Evolutionary conservation across 2,113 vertebrate species (phyloP).

Genomic region (Poeciliopsis occidentalis): DNA sequence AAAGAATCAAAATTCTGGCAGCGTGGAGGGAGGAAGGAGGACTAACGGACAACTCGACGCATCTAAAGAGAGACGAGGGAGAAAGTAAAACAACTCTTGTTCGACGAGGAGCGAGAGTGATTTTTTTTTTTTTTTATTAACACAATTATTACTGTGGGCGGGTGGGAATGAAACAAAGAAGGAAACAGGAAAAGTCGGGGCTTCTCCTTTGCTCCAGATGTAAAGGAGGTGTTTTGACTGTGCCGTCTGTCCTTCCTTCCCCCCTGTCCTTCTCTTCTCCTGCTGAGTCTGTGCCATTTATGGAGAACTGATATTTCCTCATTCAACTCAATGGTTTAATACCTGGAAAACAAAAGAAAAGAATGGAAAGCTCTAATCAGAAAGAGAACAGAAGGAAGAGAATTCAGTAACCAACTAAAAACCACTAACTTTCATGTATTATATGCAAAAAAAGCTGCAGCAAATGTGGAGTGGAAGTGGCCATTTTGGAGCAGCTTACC

Average conservation of each 20-base stretch:
- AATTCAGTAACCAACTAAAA: not conserved
- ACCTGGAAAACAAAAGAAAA: slow-evolving; percentile 68
- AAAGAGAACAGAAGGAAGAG: not conserved
- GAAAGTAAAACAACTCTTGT: slow-evolving; percentile 9
- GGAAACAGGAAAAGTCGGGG: slow-evolving; percentile 65
- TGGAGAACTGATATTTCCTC: slow-evolving; percentile 48
- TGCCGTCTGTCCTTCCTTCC: slow-evolving; percentile 39
- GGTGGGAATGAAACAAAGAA: slow-evolving; percentile 92
- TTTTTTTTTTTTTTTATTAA: slow-evolving; percentile 27
- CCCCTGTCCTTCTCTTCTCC: slow-evolving; percentile 43
- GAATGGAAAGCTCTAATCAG: not conserved
- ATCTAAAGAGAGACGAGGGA: slow-evolving; percentile 30
- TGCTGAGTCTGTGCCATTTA: slow-evolving; percentile 54
- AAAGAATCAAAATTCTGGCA: no score
- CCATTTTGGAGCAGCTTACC: slow-evolving; percentile 73
- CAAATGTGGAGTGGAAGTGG: no score
- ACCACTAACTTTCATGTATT: not conserved
- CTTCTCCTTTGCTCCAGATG: slow-evolving; percentile 28
- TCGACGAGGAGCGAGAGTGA: slow-evolving; percentile 29
- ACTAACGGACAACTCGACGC: slow-evolving; percentile 24
- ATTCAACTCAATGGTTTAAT: slow-evolving; percentile 68
- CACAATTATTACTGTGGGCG: slow-evolving; percentile 73
- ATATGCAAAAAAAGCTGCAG: no score
- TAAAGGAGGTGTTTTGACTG: slow-evolving; percentile 73
- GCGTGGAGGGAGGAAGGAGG: no score